phyloP scores from a whole-genome alignment of 2,888 invertebrate species.

The Limnephilus auricula region DNA sequence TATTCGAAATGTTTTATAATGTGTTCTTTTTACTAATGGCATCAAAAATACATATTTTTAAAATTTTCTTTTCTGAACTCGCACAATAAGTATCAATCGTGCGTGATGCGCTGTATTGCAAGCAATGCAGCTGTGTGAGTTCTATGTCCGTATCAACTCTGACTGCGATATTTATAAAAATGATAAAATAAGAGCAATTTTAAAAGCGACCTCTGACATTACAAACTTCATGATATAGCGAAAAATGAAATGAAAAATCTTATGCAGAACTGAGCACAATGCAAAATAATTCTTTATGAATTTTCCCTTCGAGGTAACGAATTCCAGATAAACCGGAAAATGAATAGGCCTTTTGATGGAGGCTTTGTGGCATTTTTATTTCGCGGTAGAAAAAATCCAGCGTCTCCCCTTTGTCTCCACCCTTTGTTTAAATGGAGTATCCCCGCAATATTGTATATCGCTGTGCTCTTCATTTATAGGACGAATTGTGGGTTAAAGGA shows the following conservation, averaged over 20 bases:
- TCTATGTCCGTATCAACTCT: no score
- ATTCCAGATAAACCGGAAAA: slow-evolving; percentile 4
- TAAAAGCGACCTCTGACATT: neutral
- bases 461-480: no score
- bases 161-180: neutral
- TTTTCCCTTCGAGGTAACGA: neutral
- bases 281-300: neutral
- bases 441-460: no score
- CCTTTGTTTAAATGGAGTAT: neutral
- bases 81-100: no score
- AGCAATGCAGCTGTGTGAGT: no score
- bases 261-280: neutral
- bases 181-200: neutral
- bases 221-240: neutral
- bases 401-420: neutral
- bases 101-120: no score
- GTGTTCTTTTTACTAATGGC: no score
- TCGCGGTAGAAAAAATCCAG: neutral
- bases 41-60: no score
- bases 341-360: neutral
- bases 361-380: neutral
- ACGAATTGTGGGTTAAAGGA: no score
- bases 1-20: no score
- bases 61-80: no score
- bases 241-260: neutral